phyloP scores from a whole-genome alignment of 1,140 invertebrate species.

The Lerema accius region DNA sequence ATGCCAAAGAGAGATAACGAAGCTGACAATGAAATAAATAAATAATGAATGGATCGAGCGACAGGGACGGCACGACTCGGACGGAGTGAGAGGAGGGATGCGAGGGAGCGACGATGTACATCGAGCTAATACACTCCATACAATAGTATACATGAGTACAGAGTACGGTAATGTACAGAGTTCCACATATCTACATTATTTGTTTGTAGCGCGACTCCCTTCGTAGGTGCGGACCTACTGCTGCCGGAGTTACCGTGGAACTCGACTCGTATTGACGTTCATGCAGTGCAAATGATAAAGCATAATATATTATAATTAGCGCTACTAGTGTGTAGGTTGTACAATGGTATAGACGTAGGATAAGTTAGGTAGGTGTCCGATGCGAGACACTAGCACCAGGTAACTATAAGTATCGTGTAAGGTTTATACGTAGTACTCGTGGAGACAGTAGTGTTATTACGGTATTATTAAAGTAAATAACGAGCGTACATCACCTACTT shows the following conservation, averaged over 20 bases:
- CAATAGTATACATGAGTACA: constrained; percentile 41
- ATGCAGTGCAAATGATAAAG: constrained; percentile 64
- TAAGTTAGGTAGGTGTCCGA: not conserved
- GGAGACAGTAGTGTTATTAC: constrained; percentile 47
- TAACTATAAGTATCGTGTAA: constrained; percentile 58
- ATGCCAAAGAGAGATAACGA: constrained; percentile 76
- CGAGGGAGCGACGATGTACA: constrained; percentile 44
- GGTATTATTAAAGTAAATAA: constrained; percentile 44
- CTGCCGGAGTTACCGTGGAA: constrained; percentile 62
- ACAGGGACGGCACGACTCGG: constrained; percentile 49
- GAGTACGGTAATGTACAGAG: constrained; percentile 34
- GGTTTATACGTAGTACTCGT: constrained; percentile 46
- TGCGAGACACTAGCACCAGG: constrained; percentile 56
- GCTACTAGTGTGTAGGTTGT: constrained; percentile 67
- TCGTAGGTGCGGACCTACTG: constrained; percentile 62
- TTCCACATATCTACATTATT: constrained; percentile 46
- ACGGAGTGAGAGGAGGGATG: constrained; percentile 54
- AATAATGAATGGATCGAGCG: constrained; percentile 51
- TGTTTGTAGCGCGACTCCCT: constrained; percentile 56
- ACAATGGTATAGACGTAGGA: not conserved
- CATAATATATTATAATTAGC: constrained; percentile 74
- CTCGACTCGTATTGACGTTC: constrained; percentile 35
- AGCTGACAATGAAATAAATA: constrained; percentile 38
- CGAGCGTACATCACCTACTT: constrained; percentile 70
- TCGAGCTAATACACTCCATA: constrained; percentile 23